Evolutionary conservation across 2,888 invertebrate species (phyloP).

Genomic region (Sphaerophoria taeniata): DNA sequence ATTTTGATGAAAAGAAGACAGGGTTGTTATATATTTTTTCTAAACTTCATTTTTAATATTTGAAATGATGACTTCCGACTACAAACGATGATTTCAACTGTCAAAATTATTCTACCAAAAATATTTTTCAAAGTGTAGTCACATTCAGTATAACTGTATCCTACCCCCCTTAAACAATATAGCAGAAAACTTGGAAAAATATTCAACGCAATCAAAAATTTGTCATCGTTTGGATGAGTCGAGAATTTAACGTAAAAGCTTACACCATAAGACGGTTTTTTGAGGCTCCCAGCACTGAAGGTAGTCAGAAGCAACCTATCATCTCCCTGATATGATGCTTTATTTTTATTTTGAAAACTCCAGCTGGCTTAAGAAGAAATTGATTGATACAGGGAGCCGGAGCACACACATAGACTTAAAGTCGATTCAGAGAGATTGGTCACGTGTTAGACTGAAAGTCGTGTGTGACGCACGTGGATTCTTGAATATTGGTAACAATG

Average conservation of each 20-base stretch:
- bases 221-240: constrained; percentile 32
- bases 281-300: background rate
- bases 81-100: no score
- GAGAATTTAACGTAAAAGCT: constrained; percentile 50
- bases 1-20: no score
- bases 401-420: background rate
- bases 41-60: no score
- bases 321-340: constrained; percentile 6
- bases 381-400: constrained; percentile 17
- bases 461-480: constrained; percentile 52
- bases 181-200: background rate
- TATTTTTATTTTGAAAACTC: constrained; percentile 8
- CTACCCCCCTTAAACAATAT: background rate
- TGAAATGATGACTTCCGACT: no score
- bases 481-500: constrained; percentile 32
- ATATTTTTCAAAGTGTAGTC: constrained; percentile 3
- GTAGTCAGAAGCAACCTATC: background rate
- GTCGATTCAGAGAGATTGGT: constrained; percentile 15
- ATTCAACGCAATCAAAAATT: constrained; percentile 24
- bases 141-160: constrained; percentile 1
- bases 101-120: no score
- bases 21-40: no score
- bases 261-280: constrained; percentile 37
- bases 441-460: constrained; percentile 59
- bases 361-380: constrained; percentile 32